Evolutionary conservation across 2,888 invertebrate genomes (phyloP).

Genomic region (Rotaria sp.): DNA sequence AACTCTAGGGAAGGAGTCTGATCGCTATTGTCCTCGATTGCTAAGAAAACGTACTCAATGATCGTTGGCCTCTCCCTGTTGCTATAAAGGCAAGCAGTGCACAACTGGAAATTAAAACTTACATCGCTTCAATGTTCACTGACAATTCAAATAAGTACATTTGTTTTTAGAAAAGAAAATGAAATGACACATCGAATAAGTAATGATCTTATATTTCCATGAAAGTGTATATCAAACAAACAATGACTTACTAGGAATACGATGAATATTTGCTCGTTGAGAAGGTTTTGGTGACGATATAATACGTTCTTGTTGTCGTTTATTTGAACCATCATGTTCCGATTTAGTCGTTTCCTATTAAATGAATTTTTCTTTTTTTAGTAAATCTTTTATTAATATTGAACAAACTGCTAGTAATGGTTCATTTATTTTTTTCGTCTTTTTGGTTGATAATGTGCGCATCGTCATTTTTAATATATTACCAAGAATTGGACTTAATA

Average conservation of each 20-base stretch:
- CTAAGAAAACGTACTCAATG: no score
- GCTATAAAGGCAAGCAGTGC: no score
- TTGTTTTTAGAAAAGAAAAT: no score
- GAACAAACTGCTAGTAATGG: background rate
- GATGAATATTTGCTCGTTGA: background rate
- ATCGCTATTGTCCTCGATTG: no score
- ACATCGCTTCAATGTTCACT: no score
- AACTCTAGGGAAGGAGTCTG: no score
- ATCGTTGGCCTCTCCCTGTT: no score
- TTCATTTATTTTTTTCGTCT: background rate
- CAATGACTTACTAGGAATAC: background rate
- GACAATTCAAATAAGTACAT: no score
- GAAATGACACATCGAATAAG: no score
- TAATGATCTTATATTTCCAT: no score
- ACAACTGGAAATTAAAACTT: no score
- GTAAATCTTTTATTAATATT: background rate
- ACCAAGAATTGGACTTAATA: background rate
- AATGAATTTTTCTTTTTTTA: background rate
- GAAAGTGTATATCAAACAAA: no score
- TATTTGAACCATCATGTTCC: background rate
- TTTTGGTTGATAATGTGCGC: background rate
- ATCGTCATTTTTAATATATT: slow-evolving; percentile 27
- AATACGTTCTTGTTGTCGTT: background rate
- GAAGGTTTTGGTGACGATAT: background rate
- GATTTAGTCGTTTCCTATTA: background rate